These are phyloP conservation scores for Hystrix brachyura DNA, from an alignment of 2,113 vertebrate genomes.

Conservation along the genomic window DNA sequence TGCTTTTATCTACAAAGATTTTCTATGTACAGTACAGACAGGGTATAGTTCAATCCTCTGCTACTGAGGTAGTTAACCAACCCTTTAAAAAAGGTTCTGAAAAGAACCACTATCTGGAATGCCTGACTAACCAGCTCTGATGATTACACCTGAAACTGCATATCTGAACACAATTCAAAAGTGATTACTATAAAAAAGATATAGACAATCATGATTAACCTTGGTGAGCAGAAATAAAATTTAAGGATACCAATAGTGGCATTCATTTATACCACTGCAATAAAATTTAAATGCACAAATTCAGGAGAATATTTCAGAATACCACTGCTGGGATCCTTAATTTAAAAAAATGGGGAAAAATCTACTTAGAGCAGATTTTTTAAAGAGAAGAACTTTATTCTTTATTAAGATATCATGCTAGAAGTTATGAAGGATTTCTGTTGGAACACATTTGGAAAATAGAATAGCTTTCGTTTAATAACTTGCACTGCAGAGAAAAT, in stretches of 20 bases:
- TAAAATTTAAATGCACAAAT: constrained; percentile 90
- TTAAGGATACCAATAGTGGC: constrained; percentile 91
- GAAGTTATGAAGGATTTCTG: constrained; percentile 91
- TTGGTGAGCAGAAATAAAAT: constrained; percentile 92
- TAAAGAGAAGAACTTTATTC: constrained; percentile 90
- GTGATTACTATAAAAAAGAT: constrained; percentile 92
- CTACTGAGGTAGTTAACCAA: constrained; percentile 98
- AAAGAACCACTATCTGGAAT: constrained; percentile 99
- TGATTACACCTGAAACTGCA: constrained; percentile 99
- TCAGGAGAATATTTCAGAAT: constrained; percentile 87
- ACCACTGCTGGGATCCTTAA: constrained; percentile 91
- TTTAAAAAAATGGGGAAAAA: constrained; percentile 90
- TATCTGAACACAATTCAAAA: constrained; percentile 97
- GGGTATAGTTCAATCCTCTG: constrained; percentile 99
- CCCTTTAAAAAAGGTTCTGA: constrained; percentile 99
- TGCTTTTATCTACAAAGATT: constrained; percentile 99
- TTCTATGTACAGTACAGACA: constrained; percentile 99
- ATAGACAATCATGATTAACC: constrained; percentile 98
- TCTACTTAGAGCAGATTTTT: constrained; percentile 92
- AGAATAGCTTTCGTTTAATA: constrained; percentile 94
- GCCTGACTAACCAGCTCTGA: constrained; percentile 99
- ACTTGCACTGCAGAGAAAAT: constrained; percentile 94
- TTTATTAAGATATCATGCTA: constrained; percentile 93
- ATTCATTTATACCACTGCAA: constrained; percentile 90
- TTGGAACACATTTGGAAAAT: constrained; percentile 92